These are phyloP conservation scores for Malachius bipustulatus DNA, from an alignment of 2,888 invertebrate species.

Conservation along the genomic window DNA sequence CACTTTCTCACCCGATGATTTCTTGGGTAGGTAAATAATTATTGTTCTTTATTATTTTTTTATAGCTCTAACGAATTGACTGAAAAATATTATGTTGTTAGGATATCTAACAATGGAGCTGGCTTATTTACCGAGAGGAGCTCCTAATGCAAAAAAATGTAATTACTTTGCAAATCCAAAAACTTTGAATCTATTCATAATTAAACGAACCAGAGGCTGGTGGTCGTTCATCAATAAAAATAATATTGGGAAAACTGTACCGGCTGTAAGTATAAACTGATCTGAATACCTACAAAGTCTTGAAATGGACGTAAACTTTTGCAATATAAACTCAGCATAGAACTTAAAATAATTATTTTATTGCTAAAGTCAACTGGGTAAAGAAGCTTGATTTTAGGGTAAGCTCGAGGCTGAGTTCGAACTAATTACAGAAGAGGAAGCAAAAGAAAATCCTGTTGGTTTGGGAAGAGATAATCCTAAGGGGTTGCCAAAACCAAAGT, in stretches of 20 bases:
- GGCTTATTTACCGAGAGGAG: conserved; percentile 47
- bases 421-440: conserved; percentile 47
- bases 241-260: background rate
- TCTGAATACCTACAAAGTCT: too few relatives aligned
- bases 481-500: conserved; percentile 52
- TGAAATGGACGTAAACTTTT: too few relatives aligned
- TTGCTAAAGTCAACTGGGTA: too few relatives aligned
- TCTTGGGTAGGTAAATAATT: conserved; percentile 46
- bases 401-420: conserved; percentile 57
- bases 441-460: conserved; percentile 50
- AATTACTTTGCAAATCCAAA: background rate
- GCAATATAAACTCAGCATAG: too few relatives aligned
- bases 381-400: conserved; percentile 47
- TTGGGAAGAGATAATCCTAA: conserved; percentile 51
- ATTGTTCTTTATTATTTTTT: conserved; percentile 3
- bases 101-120: conserved; percentile 50
- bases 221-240: conserved; percentile 45
- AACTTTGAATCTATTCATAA: conserved; percentile 52
- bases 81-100: conserved; percentile 24
- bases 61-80: background rate
- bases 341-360: too few relatives aligned
- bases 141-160: conserved; percentile 33
- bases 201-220: conserved; percentile 50
- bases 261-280: background rate
- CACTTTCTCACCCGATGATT: conserved; percentile 61